phyloP scores from a whole-genome alignment of 2,113 vertebrate species.

The Prolemur simus region DNA sequence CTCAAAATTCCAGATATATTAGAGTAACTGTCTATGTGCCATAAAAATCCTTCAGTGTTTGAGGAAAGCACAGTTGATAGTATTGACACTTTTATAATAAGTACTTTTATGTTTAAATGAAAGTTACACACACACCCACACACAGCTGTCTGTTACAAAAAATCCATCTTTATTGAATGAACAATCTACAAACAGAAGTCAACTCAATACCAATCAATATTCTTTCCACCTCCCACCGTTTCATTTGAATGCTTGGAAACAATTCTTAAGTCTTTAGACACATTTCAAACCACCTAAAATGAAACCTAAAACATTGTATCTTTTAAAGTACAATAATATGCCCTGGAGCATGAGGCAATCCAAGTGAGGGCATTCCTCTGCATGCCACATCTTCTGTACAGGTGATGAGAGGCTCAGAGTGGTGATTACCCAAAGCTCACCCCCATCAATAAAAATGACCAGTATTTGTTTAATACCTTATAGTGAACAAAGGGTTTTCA shows the following conservation, averaged over 20 bases:
- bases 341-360: neutral
- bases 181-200: conserved; percentile 27
- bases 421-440: neutral
- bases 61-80: neutral
- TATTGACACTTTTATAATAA: conserved; percentile 2
- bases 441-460: neutral
- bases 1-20: neutral
- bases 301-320: neutral
- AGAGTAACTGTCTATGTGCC: neutral
- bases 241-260: conserved; percentile 38
- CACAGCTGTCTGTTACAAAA: conserved; percentile 39
- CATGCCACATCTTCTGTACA: neutral
- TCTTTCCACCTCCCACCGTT: neutral
- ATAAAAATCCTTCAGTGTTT: neutral
- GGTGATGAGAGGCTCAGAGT: neutral
- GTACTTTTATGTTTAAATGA: conserved; percentile 34
- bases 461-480: neutral
- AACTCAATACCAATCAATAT: conserved; percentile 22
- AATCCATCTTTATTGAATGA: conserved; percentile 51
- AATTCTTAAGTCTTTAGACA: conserved; percentile 8
- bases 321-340: neutral
- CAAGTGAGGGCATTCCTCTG: neutral
- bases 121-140: conserved; percentile 37
- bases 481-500: neutral
- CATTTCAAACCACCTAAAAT: conserved; percentile 27